phyloP scores from a whole-genome alignment of 1,140 invertebrate species.

The Zaprionus taronus region DNA sequence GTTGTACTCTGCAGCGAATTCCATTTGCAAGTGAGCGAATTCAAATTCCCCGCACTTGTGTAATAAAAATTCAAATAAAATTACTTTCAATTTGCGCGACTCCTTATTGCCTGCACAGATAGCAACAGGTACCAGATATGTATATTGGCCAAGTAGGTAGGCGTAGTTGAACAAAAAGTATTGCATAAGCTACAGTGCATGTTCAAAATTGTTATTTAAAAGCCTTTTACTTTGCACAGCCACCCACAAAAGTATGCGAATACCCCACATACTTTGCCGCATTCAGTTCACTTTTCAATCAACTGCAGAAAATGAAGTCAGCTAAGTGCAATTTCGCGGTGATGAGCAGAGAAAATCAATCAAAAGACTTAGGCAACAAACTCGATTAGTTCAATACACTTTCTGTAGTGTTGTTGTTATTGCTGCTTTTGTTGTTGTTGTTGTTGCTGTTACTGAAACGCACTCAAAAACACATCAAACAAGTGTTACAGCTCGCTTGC shows the following conservation, averaged over 20 bases:
- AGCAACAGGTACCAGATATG: constrained; percentile 1
- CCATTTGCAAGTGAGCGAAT: constrained; percentile 9
- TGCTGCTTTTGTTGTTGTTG: constrained; percentile 3
- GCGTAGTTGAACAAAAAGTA: constrained; percentile 10
- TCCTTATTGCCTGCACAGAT: not conserved
- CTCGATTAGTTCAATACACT: constrained; percentile 66
- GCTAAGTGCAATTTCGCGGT: constrained; percentile 50
- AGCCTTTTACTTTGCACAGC: constrained; percentile 70
- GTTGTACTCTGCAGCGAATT: not conserved
- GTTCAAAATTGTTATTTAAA: constrained; percentile 67
- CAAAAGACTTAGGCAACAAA: constrained; percentile 74
- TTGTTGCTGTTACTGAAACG: constrained; percentile 42
- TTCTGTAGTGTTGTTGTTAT: constrained; percentile 3
- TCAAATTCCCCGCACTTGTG: constrained; percentile 31
- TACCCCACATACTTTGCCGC: constrained; percentile 4
- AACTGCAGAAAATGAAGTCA: constrained; percentile 25
- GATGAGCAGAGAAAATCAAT: constrained; percentile 57
- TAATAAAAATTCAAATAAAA: constrained; percentile 28
- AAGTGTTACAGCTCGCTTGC: constrained; percentile 46
- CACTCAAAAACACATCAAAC: constrained; percentile 56
- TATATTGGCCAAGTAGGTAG: constrained; percentile 1
- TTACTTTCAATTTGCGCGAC: constrained; percentile 25
- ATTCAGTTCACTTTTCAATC: constrained; percentile 47
- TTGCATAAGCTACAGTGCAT: constrained; percentile 63
- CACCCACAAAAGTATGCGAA: constrained; percentile 33